A percentile compares a stretch with the other conserved stretches of the same genome.
These are phyloP conservation scores for Phaethornis superciliosus DNA, from an alignment of 2,113 vertebrate species.

Conservation along the genomic window DNA sequence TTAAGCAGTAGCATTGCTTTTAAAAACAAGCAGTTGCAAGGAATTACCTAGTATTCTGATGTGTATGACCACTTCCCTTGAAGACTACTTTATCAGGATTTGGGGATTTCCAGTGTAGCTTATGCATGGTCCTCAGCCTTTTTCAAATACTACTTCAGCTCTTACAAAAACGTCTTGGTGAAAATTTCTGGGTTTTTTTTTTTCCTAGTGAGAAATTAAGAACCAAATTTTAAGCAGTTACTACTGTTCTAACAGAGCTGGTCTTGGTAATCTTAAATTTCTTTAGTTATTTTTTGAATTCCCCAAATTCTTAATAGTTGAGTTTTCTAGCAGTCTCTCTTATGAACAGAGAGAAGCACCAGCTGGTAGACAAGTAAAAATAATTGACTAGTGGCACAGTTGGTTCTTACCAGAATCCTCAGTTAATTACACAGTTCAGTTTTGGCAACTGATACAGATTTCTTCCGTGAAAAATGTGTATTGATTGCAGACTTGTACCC, in stretches of 20 bases:
- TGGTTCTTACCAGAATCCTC: slow-evolving; percentile 75
- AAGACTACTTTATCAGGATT: neutral
- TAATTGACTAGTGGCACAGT: slow-evolving; percentile 72
- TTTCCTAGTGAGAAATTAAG: neutral
- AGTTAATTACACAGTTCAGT: slow-evolving; percentile 72
- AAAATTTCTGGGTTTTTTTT: neutral
- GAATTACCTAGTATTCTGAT: neutral
- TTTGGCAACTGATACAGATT: slow-evolving; percentile 73
- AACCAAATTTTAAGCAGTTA: neutral
- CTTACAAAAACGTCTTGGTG: neutral
- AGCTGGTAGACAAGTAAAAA: slow-evolving; percentile 71
- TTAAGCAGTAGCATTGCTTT: neutral
- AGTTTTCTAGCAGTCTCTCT: slow-evolving; percentile 15
- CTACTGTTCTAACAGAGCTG: neutral
- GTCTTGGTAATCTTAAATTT: neutral
- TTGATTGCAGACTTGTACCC: slow-evolving; percentile 71
- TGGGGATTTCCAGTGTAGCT: neutral
- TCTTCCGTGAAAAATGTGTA: slow-evolving; percentile 71
- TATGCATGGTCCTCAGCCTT: neutral
- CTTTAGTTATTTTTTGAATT: slow-evolving; percentile 18
- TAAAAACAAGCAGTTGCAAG: neutral
- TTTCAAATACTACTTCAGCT: neutral
- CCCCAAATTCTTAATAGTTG: slow-evolving; percentile 3
- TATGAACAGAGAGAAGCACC: slow-evolving; percentile 48
- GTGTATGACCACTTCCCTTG: neutral